Evolutionary conservation across 2,888 invertebrate species (phyloP).

Genomic region (Phrixothrix hirtus): DNA sequence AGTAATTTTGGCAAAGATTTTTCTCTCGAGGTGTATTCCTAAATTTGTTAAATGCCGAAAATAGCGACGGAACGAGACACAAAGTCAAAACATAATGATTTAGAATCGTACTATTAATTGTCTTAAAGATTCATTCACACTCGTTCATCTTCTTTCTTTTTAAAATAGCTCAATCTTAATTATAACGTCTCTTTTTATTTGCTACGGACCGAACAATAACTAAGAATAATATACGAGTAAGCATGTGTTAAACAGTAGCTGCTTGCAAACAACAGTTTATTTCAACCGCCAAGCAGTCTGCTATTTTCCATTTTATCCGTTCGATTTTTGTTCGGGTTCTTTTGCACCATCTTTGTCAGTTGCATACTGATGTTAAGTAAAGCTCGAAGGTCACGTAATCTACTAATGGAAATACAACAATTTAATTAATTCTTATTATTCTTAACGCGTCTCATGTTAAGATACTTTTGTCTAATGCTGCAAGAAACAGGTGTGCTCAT

Average conservation of each 20-base stretch:
- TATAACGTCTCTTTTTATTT: conserved; percentile 17
- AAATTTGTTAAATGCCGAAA: conserved; percentile 37
- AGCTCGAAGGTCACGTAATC: conserved; percentile 10
- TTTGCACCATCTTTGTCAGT: conserved; percentile 7
- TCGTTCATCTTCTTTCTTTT: conserved; percentile 4
- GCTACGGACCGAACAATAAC: conserved; percentile 24
- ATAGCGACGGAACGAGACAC: conserved; percentile 35
- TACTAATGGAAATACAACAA: conserved; percentile 27
- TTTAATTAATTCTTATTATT: conserved; percentile 45
- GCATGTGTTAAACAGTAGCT: conserved; percentile 38
- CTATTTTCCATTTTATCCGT: conserved; percentile 35
- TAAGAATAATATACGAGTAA: conserved; percentile 24
- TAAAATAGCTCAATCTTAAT: neutral
- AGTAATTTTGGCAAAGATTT: neutral
- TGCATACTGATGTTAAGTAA: neutral
- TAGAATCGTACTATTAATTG: conserved; percentile 35
- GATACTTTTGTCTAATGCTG: conserved; percentile 40
- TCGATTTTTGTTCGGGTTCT: conserved; percentile 33
- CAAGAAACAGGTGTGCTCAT: conserved; percentile 38
- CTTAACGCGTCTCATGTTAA: conserved; percentile 40
- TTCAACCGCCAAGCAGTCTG: conserved; percentile 42
- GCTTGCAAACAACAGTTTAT: conserved; percentile 35
- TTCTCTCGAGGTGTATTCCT: conserved; percentile 21
- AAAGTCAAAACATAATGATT: conserved; percentile 39
- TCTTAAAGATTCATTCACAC: conserved; percentile 31